Evolutionary conservation across 2,113 vertebrate genomes (phyloP).

Genomic region (Pelusios castaneus): DNA sequence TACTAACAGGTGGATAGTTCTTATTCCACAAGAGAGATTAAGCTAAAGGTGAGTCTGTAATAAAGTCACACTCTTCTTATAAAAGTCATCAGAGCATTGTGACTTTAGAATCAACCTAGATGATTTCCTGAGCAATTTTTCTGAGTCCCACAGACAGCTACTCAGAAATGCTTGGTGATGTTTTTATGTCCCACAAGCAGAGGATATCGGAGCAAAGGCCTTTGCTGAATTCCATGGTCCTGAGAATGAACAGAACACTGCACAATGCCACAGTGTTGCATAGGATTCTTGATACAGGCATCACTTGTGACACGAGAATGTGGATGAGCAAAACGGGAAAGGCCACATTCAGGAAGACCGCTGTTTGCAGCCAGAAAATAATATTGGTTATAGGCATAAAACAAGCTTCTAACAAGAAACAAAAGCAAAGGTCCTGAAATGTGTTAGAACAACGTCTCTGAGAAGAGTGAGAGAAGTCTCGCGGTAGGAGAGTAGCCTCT

Average conservation of each 20-base stretch:
- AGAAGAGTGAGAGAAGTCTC: no score
- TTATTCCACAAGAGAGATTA: background rate
- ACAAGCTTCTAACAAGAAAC: no score
- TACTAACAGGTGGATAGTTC: background rate
- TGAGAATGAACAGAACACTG: background rate
- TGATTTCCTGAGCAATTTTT: background rate
- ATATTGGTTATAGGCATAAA: no score
- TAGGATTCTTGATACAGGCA: background rate
- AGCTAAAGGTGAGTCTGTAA: background rate
- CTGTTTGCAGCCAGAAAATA: no score
- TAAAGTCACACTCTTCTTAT: background rate
- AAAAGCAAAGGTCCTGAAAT: no score
- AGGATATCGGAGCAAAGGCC: background rate
- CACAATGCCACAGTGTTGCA: background rate
- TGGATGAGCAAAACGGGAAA: no score
- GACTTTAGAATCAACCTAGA: background rate
- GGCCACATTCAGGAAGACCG: no score
- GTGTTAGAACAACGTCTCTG: no score
- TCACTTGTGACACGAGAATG: background rate
- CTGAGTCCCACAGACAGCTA: background rate
- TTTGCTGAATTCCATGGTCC: background rate
- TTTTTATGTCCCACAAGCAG: background rate
- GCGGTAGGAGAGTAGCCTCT: no score
- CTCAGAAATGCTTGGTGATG: background rate
- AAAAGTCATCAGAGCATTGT: background rate